Conservation (phyloP, 1,140 invertebrate genomes). For the Cyclina sinensis region DNA sequence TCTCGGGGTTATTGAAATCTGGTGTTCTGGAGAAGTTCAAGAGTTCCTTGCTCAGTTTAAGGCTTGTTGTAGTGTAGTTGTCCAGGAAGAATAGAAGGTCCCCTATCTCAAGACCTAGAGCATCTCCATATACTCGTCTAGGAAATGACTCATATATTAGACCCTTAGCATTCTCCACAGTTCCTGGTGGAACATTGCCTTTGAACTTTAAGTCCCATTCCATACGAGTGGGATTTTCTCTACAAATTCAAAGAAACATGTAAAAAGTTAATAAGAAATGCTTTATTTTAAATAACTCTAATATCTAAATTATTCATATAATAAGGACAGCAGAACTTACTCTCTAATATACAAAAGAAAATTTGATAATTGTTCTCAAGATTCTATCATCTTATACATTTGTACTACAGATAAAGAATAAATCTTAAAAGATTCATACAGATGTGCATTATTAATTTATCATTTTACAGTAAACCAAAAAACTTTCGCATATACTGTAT, state of each 20-base stretch:
- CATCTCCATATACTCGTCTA: conserved; percentile 15
- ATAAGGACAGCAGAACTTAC: too few species aligned
- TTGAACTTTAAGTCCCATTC: conserved; percentile 66
- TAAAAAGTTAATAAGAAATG: too few species aligned
- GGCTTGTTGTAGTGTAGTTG: conserved; percentile 53
- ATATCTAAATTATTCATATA: too few species aligned
- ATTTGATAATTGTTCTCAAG: too few species aligned
- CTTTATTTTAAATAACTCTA: too few species aligned
- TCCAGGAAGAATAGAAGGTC: conserved; percentile 62
- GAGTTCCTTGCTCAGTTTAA: conserved; percentile 27
- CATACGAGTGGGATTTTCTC: conserved; percentile 60
- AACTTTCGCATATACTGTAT: too few species aligned
- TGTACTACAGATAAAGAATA: too few species aligned
- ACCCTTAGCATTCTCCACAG: conserved; percentile 35
- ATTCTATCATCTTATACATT: too few species aligned
- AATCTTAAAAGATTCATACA: too few species aligned
- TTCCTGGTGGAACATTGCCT: conserved; percentile 55
- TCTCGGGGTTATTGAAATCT: conserved; percentile 44
- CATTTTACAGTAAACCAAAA: too few species aligned
- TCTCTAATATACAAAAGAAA: too few species aligned
- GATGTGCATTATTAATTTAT: too few species aligned
- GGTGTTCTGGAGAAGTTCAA: conserved; percentile 55
- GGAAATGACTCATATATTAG: conserved; percentile 53
- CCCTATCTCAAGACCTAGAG: conserved; percentile 46
- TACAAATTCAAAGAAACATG: conserved; percentile 1